A percentile compares a stretch with the other conserved stretches of the same genome.
Evolutionary conservation across 1,140 invertebrate species (phyloP).

Genomic region (Streblospio benedicti): DNA sequence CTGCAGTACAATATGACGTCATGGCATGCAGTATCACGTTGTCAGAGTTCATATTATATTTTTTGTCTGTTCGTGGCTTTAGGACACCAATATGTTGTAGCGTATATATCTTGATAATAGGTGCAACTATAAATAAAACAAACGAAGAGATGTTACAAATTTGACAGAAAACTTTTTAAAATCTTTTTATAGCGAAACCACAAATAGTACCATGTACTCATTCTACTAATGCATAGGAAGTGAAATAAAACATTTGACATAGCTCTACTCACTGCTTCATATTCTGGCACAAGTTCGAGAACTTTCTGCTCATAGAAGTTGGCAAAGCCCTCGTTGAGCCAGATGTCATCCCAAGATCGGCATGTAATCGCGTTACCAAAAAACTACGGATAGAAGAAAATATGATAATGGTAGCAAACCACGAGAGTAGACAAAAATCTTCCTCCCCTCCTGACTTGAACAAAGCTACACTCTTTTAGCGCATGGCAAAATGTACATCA

Average conservation of each 20-base stretch:
- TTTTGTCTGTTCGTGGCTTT: background rate
- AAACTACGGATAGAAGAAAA: slow-evolving; percentile 27
- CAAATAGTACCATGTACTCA: too few relatives aligned
- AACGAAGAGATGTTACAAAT: background rate
- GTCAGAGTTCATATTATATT: background rate
- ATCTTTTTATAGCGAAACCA: background rate
- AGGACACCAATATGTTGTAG: background rate
- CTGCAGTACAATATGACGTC: slow-evolving; percentile 37
- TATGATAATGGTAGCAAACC: background rate
- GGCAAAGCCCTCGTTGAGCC: slow-evolving; percentile 52
- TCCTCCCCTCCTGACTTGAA: background rate
- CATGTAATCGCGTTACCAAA: slow-evolving; percentile 42
- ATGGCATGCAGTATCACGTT: background rate
- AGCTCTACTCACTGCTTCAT: slow-evolving; percentile 67
- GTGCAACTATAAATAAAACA: background rate
- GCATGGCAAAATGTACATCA: background rate
- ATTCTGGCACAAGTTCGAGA: slow-evolving; percentile 58
- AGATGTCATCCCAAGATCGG: slow-evolving; percentile 53
- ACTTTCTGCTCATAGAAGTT: slow-evolving; percentile 48
- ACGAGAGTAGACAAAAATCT: background rate
- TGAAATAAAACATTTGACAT: background rate
- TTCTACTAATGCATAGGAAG: background rate
- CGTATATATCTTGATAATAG: slow-evolving; percentile 1
- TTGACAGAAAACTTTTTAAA: background rate
- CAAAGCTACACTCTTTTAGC: background rate